Conservation (phyloP, 2,888 invertebrate genomes). For the Timema podura region DNA sequence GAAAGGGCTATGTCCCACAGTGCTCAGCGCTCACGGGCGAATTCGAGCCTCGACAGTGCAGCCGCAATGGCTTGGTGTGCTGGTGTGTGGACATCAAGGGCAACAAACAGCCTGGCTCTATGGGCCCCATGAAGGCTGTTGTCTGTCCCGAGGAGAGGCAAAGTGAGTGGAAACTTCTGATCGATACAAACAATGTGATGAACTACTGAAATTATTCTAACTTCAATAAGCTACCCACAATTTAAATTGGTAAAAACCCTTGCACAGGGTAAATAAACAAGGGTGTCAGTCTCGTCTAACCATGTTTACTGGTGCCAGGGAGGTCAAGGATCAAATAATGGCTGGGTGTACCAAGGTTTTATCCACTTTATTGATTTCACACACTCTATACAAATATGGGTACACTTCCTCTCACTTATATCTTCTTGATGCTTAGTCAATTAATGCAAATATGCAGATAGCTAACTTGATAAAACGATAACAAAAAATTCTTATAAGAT, state of each 20-base stretch:
- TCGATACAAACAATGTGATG: neutral
- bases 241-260: neutral
- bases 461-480: too few relatives aligned
- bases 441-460: too few relatives aligned
- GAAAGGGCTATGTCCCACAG: slow-evolving; percentile 79
- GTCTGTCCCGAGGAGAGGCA: slow-evolving; percentile 52
- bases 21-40: slow-evolving; percentile 61
- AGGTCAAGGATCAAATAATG: too few relatives aligned
- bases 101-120: slow-evolving; percentile 70
- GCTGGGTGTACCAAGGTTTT: too few relatives aligned
- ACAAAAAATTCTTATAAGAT: too few relatives aligned
- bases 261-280: neutral
- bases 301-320: too few relatives aligned
- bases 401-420: too few relatives aligned
- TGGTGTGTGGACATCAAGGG: slow-evolving; percentile 81
- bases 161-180: slow-evolving; percentile 10
- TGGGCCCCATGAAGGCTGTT: slow-evolving; percentile 70
- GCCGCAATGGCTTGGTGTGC: slow-evolving; percentile 78
- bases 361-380: too few relatives aligned
- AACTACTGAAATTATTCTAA: too few relatives aligned
- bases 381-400: too few relatives aligned
- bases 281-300: neutral
- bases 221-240: neutral
- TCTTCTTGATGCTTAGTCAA: too few relatives aligned
- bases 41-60: slow-evolving; percentile 73